These are phyloP conservation scores for Apogon hyalosoma DNA, from an alignment of 2,797 vertebrate genomes.

Conservation along the genomic window DNA sequence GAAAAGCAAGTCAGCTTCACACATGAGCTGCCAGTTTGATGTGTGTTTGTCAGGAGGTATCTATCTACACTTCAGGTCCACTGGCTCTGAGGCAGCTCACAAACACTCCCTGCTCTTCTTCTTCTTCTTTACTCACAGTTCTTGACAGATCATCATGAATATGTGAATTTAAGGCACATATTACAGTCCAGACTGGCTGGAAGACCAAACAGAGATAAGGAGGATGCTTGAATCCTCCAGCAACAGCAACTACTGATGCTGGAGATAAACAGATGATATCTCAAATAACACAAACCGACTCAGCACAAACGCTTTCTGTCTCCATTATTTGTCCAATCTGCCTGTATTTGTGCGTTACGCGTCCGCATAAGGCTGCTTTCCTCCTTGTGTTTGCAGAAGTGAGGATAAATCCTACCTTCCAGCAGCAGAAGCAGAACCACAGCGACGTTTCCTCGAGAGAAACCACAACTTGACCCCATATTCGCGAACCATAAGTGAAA, in stretches of 20 bases:
- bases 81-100: conserved; percentile 12
- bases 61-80: conserved; percentile 22
- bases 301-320: background rate
- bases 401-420: conserved; percentile 76
- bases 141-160: no score
- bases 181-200: background rate
- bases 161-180: no score
- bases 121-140: background rate
- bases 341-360: background rate
- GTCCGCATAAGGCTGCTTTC: background rate
- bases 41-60: conserved; percentile 4
- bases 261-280: background rate
- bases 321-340: background rate
- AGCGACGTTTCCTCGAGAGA: conserved; percentile 77
- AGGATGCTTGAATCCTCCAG: conserved; percentile 5
- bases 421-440: conserved; percentile 74
- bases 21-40: conserved; percentile 23
- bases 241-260: conserved; percentile 1
- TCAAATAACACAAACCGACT: background rate
- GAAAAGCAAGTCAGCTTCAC: conserved; percentile 32
- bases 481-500: conserved; percentile 84
- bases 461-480: conserved; percentile 83
- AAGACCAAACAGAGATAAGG: background rate
- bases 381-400: background rate
- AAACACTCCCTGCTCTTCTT: background rate